Conservation (phyloP, 2,113 vertebrate genomes). For the Odontesthes bonariensis region DNA sequence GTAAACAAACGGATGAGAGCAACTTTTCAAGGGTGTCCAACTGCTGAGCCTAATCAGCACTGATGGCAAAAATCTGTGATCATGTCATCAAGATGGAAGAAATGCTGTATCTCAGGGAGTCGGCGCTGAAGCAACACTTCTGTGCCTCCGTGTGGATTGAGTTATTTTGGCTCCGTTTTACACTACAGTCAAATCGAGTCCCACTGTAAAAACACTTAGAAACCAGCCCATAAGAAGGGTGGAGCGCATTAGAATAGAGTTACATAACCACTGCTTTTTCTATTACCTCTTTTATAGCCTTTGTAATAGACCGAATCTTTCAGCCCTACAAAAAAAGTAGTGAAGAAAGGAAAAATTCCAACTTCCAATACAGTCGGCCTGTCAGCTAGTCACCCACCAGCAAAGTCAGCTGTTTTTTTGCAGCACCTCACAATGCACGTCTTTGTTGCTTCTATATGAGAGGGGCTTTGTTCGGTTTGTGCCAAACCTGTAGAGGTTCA, state of each 20-base stretch:
- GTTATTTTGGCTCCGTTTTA: slow-evolving; percentile 13
- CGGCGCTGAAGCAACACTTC: neutral
- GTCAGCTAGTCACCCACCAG: slow-evolving; percentile 67
- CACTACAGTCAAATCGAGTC: slow-evolving; percentile 35
- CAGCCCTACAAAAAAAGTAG: slow-evolving; percentile 6
- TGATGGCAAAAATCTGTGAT: neutral
- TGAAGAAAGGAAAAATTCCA: slow-evolving; percentile 43
- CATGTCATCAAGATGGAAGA: neutral
- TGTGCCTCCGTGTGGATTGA: slow-evolving; percentile 6
- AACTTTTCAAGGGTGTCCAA: neutral
- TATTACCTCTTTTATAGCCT: slow-evolving; percentile 56
- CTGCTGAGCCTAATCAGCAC: neutral
- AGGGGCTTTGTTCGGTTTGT: slow-evolving; percentile 65
- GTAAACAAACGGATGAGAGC: neutral
- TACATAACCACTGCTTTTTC: slow-evolving; percentile 70
- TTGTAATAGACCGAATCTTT: slow-evolving; percentile 56
- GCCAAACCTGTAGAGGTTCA: slow-evolving; percentile 56
- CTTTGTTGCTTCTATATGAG: slow-evolving; percentile 73
- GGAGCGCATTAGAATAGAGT: slow-evolving; percentile 72
- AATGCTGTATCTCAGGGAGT: neutral
- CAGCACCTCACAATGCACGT: slow-evolving; percentile 65
- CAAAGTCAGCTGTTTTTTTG: slow-evolving; percentile 74
- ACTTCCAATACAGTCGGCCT: slow-evolving; percentile 57
- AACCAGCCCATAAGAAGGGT: slow-evolving; percentile 64
- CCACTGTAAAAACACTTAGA: slow-evolving; percentile 59